A percentile compares a stretch with the other conserved stretches of the same genome.
Conservation (phyloP, 2,797 vertebrate species). For the Tokudaia muenninki region DNA sequence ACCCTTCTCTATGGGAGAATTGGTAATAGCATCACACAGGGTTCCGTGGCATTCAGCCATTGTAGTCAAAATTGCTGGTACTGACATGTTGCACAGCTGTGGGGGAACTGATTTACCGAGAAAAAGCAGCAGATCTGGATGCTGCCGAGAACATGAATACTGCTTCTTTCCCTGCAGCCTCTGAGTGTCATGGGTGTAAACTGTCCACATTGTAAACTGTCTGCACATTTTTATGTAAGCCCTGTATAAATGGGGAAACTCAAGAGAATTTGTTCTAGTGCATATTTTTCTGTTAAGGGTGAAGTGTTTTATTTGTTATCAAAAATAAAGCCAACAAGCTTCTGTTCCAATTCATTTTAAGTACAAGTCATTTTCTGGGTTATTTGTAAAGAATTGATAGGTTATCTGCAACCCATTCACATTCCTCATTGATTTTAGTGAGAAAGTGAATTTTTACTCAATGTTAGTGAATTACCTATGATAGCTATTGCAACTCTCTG, state of each 20-base stretch:
- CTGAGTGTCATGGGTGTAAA: constrained; percentile 13
- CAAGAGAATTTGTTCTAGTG: constrained; percentile 58
- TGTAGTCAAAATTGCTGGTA: neutral
- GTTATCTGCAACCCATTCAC: neutral
- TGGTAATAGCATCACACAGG: neutral
- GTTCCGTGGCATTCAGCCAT: constrained; percentile 3
- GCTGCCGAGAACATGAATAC: neutral
- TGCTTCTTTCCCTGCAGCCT: neutral
- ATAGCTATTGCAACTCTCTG: constrained; percentile 3
- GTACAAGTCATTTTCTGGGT: neutral
- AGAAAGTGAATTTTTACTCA: constrained; percentile 60
- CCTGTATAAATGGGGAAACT: neutral
- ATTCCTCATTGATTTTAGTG: constrained; percentile 49
- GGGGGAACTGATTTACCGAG: neutral
- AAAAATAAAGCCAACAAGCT: constrained; percentile 47
- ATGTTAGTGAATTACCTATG: constrained; percentile 7
- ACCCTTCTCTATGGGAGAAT: constrained; percentile 42
- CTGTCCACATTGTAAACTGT: constrained; percentile 22
- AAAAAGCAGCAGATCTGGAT: neutral
- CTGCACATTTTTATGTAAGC: constrained; percentile 46
- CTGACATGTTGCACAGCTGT: neutral
- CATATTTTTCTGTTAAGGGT: constrained; percentile 63
- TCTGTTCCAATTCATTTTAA: constrained; percentile 51
- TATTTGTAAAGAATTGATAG: neutral
- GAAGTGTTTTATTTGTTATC: constrained; percentile 62